Conservation (phyloP, 1,140 invertebrate genomes). For the Drosophila pallidifrons region DNA sequence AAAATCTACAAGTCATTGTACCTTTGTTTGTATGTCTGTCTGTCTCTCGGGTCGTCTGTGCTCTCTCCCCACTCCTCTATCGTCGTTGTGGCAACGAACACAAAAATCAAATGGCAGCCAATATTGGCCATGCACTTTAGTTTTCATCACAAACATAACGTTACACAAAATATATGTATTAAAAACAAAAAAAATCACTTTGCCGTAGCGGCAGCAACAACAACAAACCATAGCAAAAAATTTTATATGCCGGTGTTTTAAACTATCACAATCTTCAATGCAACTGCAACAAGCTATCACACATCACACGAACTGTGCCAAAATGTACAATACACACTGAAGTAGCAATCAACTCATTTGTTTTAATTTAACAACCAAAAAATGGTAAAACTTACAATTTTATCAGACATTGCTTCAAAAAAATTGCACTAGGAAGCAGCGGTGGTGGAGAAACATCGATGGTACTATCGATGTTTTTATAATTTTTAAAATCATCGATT, state of each 20-base stretch:
- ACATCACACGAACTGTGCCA: background rate
- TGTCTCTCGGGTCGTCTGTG: background rate
- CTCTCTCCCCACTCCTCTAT: background rate
- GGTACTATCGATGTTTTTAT: no score
- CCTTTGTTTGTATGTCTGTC: conserved; percentile 49
- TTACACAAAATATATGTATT: background rate
- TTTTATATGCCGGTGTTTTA: conserved; percentile 37
- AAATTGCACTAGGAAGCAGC: conserved; percentile 46
- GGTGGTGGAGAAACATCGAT: conserved; percentile 2
- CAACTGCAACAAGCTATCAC: background rate
- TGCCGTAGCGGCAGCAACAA: conserved; percentile 12
- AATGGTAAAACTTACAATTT: conserved; percentile 70
- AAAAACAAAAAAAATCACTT: conserved; percentile 12
- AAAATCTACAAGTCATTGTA: conserved; percentile 82
- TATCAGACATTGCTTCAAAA: conserved; percentile 62
- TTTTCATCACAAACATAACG: background rate
- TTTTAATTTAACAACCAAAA: conserved; percentile 42
- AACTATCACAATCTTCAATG: background rate
- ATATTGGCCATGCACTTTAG: background rate
- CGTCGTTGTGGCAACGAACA: conserved; percentile 32
- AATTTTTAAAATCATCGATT: no score
- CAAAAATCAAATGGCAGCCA: background rate
- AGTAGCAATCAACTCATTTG: background rate
- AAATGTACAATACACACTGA: background rate
- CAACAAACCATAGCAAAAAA: conserved; percentile 36